Base-by-base conservation (phyloP, 1,140 invertebrate genomes). In the Hylaeus volcanicus region DNA sequence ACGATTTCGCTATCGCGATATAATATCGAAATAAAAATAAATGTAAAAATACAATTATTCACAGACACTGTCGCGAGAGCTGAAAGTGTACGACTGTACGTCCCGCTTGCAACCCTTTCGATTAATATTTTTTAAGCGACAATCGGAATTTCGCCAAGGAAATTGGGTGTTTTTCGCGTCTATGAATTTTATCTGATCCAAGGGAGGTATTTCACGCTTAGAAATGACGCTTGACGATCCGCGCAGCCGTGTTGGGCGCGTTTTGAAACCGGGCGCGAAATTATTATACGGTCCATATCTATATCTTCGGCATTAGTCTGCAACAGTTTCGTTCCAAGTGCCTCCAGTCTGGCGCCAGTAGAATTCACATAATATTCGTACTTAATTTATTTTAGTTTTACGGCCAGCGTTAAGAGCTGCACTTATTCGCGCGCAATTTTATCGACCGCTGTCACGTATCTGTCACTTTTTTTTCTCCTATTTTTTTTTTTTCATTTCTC, bases 341-440 rank as follows among this genome's bases (percentile, higher is more conserved):
- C 74, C 80, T 80, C 70, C 80, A 66, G 66, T 71, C 77, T 89
- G 84, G 79, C 81, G 79, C 79, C 76, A 71, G 58, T 74, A 68
- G 77, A 81, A 84, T 88, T 75, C 79, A 71, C 84, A 75, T 87
- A 85, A 75, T 87, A 88, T 87, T 83, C 66, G 83, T 81, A 71
- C 79, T 77, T 79, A 88, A 80, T 73, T 86, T 83, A 89, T 89
- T 83, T 85, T 85, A 87, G 82, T 76, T 86, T 89, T 85, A 88
- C 85, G 81, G 73, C 5, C 60, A 1, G 70, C 53, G 69, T 51
- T 66, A 74, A 65, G 41, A 65, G 58, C 68, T 41, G 37, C n/a
- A 56, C 58, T 72, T 78, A 53, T 78, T 78, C 68, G 56, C 39
- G 12, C 11, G 39, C 39, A 55, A 26, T 72, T 72, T 72, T 61